Evolutionary conservation across 2,888 invertebrate species (phyloP).

Genomic region (Rhorus exstirpatorius): DNA sequence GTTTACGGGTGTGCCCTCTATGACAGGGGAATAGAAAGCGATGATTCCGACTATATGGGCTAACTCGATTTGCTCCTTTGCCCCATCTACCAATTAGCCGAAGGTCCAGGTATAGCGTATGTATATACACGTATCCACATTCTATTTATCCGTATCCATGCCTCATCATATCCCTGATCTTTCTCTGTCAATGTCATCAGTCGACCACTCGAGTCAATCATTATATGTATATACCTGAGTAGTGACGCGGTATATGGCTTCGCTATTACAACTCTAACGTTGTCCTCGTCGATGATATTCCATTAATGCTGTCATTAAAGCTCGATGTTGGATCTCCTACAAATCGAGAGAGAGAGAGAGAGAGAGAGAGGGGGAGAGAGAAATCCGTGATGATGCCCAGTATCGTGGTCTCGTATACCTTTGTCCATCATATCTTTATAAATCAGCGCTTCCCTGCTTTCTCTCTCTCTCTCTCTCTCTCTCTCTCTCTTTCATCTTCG

Average conservation of each 20-base stretch:
- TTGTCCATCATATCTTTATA: conserved; percentile 59
- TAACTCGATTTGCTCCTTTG: conserved; percentile 52
- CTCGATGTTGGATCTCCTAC: conserved; percentile 48
- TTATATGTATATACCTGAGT: conserved; percentile 37
- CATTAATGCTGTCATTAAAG: conserved; percentile 70
- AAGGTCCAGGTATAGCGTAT: conserved; percentile 27
- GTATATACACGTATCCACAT: conserved; percentile 11
- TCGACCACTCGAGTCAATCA: conserved; percentile 47
- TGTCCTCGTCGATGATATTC: conserved; percentile 60
- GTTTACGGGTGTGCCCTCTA: conserved; percentile 46
- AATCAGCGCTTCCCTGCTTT: conserved; percentile 23
- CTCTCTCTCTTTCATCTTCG: conserved; percentile 34
- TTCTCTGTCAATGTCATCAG: conserved; percentile 65
- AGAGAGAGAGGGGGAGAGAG: conserved; percentile 3
- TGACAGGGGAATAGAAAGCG: conserved; percentile 68
- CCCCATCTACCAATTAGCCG: conserved; percentile 66
- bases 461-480: conserved; percentile 45
- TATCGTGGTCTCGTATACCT: conserved; percentile 28
- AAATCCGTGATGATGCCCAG: conserved; percentile 59
- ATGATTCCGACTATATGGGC: conserved; percentile 46
- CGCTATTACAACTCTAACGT: neutral
- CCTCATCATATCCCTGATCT: conserved; percentile 32
- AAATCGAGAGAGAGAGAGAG: conserved; percentile 23
- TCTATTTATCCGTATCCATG: conserved; percentile 2
- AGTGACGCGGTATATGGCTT: neutral